Base-by-base conservation (phyloP, 1,140 invertebrate species). In the Ceratina japonica region DNA sequence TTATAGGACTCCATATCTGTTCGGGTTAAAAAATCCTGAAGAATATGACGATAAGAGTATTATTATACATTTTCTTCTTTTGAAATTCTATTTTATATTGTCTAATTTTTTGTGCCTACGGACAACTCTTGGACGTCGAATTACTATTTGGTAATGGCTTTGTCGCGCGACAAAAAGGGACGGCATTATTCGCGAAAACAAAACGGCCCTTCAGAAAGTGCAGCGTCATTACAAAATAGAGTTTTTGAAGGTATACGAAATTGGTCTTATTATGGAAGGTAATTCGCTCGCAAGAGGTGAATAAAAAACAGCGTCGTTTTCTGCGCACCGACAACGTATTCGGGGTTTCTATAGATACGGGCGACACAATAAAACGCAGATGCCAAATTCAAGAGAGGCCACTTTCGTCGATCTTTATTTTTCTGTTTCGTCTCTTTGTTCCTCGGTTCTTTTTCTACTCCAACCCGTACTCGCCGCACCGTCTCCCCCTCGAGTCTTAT, bases 351-450 rank as follows among this genome's bases (percentile, higher is more conserved):
- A 65, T 66, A 52, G 71, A 5, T 22, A 58, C 37, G 54, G n/a
- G 37, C 54, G n/a, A 52, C n/a, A 73, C 71, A 74, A 79, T 79
- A 79, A 73, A 73, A 74, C 77, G 54, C 69, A 79, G 71, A 79
- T 74, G 77, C 70, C 52, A 79, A 79, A 79, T 79, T 79, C 52
- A 74, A 54, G 69, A 74, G 52, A 58, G 76, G 76, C 22, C 62
- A 74, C 70, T 74, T 74, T 59, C 56, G 51, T 24, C 76, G 49
- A 78, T 78, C 61, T 65, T 79, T 73, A 73, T 79, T 79, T 74
- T 51, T 18, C 62, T 51, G 59, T 72, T 73, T 65, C 76, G 22
- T 49, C 70, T 65, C 76, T 74, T 79, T 66, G 62, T 73, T 24
- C 37, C 5, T 5, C 37, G 15, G 31, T 59, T 59, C 62, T n/a